Evolutionary conservation across 2,113 vertebrate genomes (phyloP), one percentile per base, ranked within the genome.

Genomic region (Mastomys natalensis): DNA sequence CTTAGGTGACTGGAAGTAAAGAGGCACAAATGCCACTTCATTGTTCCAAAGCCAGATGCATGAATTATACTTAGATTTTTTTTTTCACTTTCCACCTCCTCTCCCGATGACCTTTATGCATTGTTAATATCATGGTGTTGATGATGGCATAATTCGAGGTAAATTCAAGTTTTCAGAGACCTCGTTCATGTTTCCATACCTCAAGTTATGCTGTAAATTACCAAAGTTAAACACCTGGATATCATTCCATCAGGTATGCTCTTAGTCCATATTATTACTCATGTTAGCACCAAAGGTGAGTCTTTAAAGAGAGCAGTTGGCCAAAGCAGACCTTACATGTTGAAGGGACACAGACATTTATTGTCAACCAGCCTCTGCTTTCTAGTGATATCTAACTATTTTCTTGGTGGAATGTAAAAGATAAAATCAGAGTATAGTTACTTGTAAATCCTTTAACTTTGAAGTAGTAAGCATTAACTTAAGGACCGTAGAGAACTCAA

Each of bases 141-240:
- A 93, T 77, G 92, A 80, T 89, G 92, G 88, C 73, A 77, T 73
- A 94, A 94, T 92, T 74, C 48, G 80, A 78, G 93, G 82, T 87
- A 76, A 90, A 87, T 5, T 3, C 19, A 64, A 43, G 37, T 84
- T 92, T 97, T 80, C 88, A 90, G 90, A 88, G 85, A 88, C n/a
- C 37, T 24, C 68, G 15, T 80, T 89, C 34, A 26, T 85, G n/a
- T 96, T 81, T 70, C 40, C 11, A 51, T 76, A 40, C 53, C 58
- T 40, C 17, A 64, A 85, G 85, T 87, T 72, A 24, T 66, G n/a
- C 21, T 55, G n/a, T 77, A 76, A 93, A 58, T 73, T 62, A 89
- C 74, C 76, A 43, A 62, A 70, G n/a, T 45, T 95, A 48, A 73
- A 40, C 13, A 2, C 91, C 76, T 66, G 48, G 43, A 21, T 91